Conservation (phyloP, 2,113 vertebrate species). For the Ceyx margarethae region DNA sequence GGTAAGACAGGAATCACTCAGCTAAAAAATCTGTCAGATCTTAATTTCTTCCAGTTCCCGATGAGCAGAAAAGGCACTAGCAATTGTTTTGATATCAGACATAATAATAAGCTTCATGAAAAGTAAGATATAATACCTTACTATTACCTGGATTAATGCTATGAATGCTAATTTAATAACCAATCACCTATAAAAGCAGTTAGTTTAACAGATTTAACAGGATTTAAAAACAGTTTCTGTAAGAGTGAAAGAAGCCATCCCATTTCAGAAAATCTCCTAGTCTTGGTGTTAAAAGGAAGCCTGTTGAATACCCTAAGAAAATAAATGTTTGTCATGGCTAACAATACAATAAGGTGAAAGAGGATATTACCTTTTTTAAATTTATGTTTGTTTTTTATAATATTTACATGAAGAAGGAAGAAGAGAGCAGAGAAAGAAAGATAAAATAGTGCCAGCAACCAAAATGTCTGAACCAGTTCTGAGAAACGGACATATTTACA, state of each 20-base stretch:
- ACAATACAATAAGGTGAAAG: not conserved
- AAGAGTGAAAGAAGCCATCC: not conserved
- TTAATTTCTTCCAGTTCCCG: not conserved
- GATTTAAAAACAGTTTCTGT: not conserved
- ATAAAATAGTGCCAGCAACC: not conserved
- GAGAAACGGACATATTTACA: not conserved
- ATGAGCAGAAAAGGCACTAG: not conserved
- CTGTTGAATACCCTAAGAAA: not conserved
- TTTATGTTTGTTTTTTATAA: not conserved
- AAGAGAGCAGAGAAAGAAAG: not conserved
- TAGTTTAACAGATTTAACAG: not conserved
- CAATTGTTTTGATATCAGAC: not conserved
- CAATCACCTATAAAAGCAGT: not conserved
- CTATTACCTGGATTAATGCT: not conserved
- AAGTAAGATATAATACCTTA: not conserved
- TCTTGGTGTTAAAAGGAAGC: not conserved
- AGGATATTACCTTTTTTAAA: not conserved
- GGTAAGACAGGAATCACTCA: not conserved
- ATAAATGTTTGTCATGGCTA: not conserved
- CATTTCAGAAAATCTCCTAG: not conserved
- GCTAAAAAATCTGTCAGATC: not conserved
- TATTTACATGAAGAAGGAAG: not conserved
- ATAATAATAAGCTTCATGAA: not conserved
- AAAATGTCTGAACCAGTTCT: not conserved
- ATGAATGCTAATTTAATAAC: not conserved